Conservation (phyloP, 2,797 vertebrate genomes). For the Thamnophis elegans region DNA sequence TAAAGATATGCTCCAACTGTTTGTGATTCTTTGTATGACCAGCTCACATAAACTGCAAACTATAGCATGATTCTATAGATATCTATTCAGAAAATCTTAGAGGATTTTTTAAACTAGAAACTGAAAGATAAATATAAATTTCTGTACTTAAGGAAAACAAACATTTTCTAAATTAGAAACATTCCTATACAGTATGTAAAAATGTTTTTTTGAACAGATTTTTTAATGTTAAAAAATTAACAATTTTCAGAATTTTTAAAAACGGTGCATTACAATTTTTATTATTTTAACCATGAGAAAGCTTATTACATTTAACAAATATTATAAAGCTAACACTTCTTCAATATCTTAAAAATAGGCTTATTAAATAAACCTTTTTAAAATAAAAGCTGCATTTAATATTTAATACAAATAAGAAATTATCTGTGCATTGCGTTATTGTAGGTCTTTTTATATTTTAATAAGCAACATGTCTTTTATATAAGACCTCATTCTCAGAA, state of each 20-base stretch:
- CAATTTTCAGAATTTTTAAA: not conserved
- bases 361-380: slow-evolving; percentile 1
- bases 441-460: not conserved
- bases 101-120: not conserved
- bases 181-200: not conserved
- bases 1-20: slow-evolving; percentile 14
- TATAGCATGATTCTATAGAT: not conserved
- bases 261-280: not conserved
- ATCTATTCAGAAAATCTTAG: not conserved
- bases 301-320: not conserved
- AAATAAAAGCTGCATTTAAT: slow-evolving; percentile 10
- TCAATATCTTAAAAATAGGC: not conserved
- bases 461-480: not conserved
- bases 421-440: not conserved
- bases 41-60: slow-evolving; percentile 1
- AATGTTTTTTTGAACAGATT: not conserved
- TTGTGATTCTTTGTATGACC: slow-evolving; percentile 22
- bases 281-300: slow-evolving; percentile 29
- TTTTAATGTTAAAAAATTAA: not conserved
- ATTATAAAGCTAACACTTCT: not conserved
- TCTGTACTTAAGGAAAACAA: slow-evolving; percentile 1
- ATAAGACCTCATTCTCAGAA: not conserved
- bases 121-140: not conserved
- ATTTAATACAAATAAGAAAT: not conserved
- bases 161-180: slow-evolving; percentile 2